Evolutionary conservation across 2,113 vertebrate species (phyloP), one percentile per base, ranked within the genome.

Genomic region (Aplodontia rufa): DNA sequence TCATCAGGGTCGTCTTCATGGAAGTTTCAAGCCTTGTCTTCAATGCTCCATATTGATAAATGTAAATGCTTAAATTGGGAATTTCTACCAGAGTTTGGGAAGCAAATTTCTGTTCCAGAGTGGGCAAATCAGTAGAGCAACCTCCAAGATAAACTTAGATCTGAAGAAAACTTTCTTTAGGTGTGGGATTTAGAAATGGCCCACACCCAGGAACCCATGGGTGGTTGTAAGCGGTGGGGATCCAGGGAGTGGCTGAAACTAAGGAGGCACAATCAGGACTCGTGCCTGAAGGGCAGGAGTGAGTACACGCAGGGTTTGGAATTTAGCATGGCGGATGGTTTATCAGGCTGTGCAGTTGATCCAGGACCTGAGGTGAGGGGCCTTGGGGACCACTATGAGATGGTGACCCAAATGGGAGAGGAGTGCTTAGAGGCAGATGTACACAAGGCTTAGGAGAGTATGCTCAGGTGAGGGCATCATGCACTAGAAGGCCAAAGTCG

Each of bases 51-150:
- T 78, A 35, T 72, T 86, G 60, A 80, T 58, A 32, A 85, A 91
- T 51, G 32, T 72, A 20, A 91, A 32, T 91, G 37, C n/a, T 53
- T 26, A 79, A 93, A 69, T 6, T n/a, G n/a, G n/a, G n/a, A n/a
- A n/a, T n/a, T n/a, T 28, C 68, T 76, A 30, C 1, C 13, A 55
- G 53, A 91, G 22, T 79, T 55, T 88, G 69, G 93, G 68, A 91
- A 86, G 32, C 51, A 91, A 66, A 12, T 28, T 71, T 94, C 62
- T 93, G 83, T 88, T 91, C 68, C 28, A 79, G 55, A 86, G 71
- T n/a, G 13, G 30, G n/a, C 16, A 58, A 76, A 60, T 35, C 47
- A 72, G 37, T 13, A 66, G 20, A 72, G 37, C 1, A 79, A 35
- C 2, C 11, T 14, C 64, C 22, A 64, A 16, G 17, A 75, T 9